Evolutionary conservation across 1,140 invertebrate species (phyloP).

Genomic region (Lamellibrachia luymesi): DNA sequence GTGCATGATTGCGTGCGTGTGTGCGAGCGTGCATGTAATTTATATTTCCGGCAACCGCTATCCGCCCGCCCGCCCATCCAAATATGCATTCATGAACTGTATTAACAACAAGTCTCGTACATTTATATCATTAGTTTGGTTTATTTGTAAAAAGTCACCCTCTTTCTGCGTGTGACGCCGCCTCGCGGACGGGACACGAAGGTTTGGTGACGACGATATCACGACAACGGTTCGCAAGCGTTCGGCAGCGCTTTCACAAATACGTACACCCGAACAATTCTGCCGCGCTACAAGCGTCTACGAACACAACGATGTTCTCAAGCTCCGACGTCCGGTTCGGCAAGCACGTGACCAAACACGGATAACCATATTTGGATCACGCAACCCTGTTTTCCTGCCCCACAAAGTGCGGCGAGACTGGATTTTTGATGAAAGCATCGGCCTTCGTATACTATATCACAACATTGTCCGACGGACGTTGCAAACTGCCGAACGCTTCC

Average conservation of each 20-base stretch:
- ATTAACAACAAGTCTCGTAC: background rate
- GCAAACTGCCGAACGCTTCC: background rate
- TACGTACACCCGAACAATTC: background rate
- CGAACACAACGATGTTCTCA: background rate
- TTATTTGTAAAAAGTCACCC: background rate
- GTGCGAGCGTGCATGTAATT: background rate
- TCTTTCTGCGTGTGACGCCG: background rate
- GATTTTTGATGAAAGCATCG: background rate
- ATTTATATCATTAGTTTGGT: background rate
- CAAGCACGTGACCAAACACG: background rate
- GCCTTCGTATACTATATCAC: background rate
- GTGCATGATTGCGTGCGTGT: background rate
- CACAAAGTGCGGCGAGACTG: background rate
- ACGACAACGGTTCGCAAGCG: background rate
- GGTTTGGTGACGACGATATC: background rate
- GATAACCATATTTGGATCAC: background rate
- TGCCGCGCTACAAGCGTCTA: background rate
- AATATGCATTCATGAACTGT: background rate
- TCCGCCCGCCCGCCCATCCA: no score
- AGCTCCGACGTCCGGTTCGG: no score
- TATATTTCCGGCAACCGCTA: background rate
- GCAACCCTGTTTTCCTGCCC: background rate
- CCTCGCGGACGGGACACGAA: background rate
- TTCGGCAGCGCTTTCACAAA: background rate
- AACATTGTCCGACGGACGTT: background rate